These are phyloP conservation scores for Acrobasis consociella DNA, from an alignment of 2,888 invertebrate species.

Conservation along the genomic window DNA sequence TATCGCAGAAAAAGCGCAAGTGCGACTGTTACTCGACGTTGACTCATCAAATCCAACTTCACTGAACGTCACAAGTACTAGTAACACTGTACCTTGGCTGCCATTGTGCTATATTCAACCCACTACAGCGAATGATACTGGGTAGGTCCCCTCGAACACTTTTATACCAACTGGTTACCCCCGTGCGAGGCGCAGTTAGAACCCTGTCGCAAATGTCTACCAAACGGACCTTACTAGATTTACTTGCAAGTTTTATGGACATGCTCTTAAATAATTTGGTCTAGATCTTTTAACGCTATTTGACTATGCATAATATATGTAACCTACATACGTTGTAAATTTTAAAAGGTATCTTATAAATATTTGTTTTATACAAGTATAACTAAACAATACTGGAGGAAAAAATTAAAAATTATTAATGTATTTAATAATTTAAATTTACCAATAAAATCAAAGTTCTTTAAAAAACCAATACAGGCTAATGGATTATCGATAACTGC, in stretches of 20 bases:
- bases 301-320: too few species aligned
- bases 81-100: constrained; percentile 70
- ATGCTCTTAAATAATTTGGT: neutral
- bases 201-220: constrained; percentile 43
- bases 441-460: too few species aligned
- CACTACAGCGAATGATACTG: constrained; percentile 73
- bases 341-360: too few species aligned
- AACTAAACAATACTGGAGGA: too few species aligned
- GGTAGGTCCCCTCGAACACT: constrained; percentile 56
- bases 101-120: constrained; percentile 74
- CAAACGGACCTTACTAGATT: constrained; percentile 22
- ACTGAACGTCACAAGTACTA: constrained; percentile 34
- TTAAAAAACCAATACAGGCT: too few species aligned
- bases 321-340: too few species aligned
- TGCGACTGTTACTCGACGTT: too few species aligned
- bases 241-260: neutral
- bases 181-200: constrained; percentile 47
- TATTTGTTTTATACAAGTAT: too few species aligned
- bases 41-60: constrained; percentile 24
- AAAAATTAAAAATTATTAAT: too few species aligned
- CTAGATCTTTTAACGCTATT: too few species aligned
- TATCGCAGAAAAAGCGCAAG: neutral
- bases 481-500: too few species aligned
- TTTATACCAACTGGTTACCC: constrained; percentile 74
- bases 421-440: too few species aligned